These are phyloP conservation scores for Gambusia affinis DNA, from an alignment of 2,113 vertebrate species.

Conservation along the genomic window DNA sequence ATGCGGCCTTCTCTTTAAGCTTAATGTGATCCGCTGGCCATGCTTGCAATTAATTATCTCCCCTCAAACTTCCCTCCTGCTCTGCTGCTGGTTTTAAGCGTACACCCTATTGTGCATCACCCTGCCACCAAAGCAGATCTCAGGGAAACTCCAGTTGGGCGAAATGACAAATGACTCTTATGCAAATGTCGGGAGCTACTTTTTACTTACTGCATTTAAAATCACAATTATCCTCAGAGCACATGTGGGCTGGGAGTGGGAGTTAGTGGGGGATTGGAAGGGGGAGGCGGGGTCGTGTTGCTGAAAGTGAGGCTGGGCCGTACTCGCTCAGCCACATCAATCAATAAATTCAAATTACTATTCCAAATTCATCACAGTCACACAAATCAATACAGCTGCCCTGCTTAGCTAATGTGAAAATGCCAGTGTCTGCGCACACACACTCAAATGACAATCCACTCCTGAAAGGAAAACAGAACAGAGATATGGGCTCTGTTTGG, in stretches of 20 bases:
- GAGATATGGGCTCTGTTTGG: constrained; percentile 49
- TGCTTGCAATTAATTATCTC: not conserved
- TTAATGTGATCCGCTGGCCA: constrained; percentile 4
- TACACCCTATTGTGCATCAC: constrained; percentile 15
- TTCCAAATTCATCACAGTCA: constrained; percentile 92
- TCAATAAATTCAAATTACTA: constrained; percentile 93
- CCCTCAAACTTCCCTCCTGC: not conserved
- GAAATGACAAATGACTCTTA: constrained; percentile 76
- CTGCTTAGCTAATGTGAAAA: constrained; percentile 88
- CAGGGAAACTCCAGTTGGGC: constrained; percentile 32
- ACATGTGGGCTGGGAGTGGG: constrained; percentile 72
- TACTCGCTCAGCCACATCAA: constrained; percentile 83
- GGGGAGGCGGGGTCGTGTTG: constrained; percentile 59
- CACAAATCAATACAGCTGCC: constrained; percentile 86
- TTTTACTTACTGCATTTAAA: constrained; percentile 80
- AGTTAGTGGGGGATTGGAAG: constrained; percentile 38
- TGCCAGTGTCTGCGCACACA: constrained; percentile 73
- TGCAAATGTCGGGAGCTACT: constrained; percentile 73
- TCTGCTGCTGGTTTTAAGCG: constrained; percentile 4
- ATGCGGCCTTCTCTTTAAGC: not conserved
- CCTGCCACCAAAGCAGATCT: constrained; percentile 14
- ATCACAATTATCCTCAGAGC: constrained; percentile 78
- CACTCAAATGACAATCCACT: constrained; percentile 57
- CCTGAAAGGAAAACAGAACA: constrained; percentile 58
- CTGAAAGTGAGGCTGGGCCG: constrained; percentile 77